Evolutionary conservation across 2,888 invertebrate genomes (phyloP), one percentile per base, ranked within the genome.

Genomic region (Hylaea fasciaria): DNA sequence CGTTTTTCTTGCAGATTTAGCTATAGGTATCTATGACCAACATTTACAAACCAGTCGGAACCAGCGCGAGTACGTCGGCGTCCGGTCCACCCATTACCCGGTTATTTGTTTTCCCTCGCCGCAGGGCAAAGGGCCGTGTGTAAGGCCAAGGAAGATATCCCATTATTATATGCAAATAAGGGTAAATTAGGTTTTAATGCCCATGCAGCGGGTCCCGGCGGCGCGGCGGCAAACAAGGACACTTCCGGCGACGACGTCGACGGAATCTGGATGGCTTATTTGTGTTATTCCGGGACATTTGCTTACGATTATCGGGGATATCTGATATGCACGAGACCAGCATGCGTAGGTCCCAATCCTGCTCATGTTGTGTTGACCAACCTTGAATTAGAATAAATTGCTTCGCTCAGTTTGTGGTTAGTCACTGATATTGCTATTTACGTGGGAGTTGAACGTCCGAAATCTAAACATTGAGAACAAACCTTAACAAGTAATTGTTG

Each of bases 151-250:
- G 58, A 69, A 62, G 65, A 65, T 66, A 58, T 56, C 71, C 71
- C 76, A 72, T 75, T 75, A 77, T 77, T 74, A 68, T 70, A 77
- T 73, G 69, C 70, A 73, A 74, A 75, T 77, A 66, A 67, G 71
- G 69, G 68, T 74, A 75, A 75, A 78, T 77, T 65, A 66, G 67
- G 71, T 74, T 71, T 68, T 68, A 73, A 76, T 68, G 67, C 69
- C 47, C 56, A 57, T 52, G 58, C 68, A 52, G 64, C 46, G 32
- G 58, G 45, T 56, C 50, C 56, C 58, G 37, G 17, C 17, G 51
- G 44, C 17, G 44, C 28, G 28, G n/a, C 5, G 17, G 46, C 41
- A 35, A 41, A 47, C 51, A 52, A 5, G 14, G 12, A 0, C 16
- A 35, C 53, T 46, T 54, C 46, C 46, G 37, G 14, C n/a, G 2